Evolutionary conservation across 2,797 vertebrate species (phyloP), one percentile per base, ranked within the genome.

Genomic region (Spinus pinus): DNA sequence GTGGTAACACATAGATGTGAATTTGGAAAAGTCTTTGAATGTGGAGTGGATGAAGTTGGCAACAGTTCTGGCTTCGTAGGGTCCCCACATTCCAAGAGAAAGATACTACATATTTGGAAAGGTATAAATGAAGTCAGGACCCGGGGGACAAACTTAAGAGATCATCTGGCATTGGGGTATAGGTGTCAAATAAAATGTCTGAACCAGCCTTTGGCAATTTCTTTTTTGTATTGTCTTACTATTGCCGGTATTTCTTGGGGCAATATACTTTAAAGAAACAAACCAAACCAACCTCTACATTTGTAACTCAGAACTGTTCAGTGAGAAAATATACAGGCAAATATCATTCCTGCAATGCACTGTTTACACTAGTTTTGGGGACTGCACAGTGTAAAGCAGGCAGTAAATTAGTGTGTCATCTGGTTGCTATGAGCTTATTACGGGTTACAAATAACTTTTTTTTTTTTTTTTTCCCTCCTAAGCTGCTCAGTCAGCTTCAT

Each of bases 321-420:
- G 57, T 93, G 92, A 87, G 75, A 93, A 96, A 96, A 95, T 24
- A 79, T 84, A 94, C 47, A 86, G 73, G 41, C 57, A 57, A 58
- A 39, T 64, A 70, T 88, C 79, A 39, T 81, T 91, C 75, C 73
- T 93, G 67, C 17, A 7, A 81, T 92, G 67, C 61, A 60, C 18
- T 81, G 61, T 95, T 96, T 94, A 86, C 50, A 70, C 53, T 69
- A 37, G 39, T 78, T 96, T 95, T 77, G 46, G 70, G 90, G 90
- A 90, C 86, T 88, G 93, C 93, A 88, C 89, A 79, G 61, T 93
- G 88, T 85, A 93, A 91, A 91, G 47, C 92, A 95, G 91, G 56
- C 92, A 91, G 89, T 95, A 95, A 95, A 95, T 82, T 88, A 85
- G 70, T 81, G 44, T 88, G 89, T 83, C 87, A 86, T 93, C 90